Evolutionary conservation across 2,797 vertebrate species (phyloP), one percentile per base, ranked within the genome.

Genomic region (Poeciliopsis gracilis): DNA sequence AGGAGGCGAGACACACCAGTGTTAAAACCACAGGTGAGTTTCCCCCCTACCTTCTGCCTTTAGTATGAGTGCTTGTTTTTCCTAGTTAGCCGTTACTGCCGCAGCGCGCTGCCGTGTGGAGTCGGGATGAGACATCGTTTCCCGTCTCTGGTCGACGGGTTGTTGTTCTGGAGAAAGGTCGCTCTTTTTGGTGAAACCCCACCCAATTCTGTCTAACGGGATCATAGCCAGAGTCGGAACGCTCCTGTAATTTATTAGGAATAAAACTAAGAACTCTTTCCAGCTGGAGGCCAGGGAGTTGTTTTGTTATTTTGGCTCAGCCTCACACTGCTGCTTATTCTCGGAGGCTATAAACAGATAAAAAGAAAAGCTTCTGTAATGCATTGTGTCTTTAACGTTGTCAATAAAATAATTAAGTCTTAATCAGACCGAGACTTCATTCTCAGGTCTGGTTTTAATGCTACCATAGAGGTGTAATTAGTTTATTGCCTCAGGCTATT

Each of bases 21-120:
- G 86, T 83, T 47, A 81, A 79, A 51, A 89, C 84, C 90, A 81
- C 81, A 81, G 93, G 95, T 95, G 77, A 77, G 95, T 91, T 7
- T 55, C 71, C 30, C 13, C 2, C n/a, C 6, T 36, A 6, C 30
- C 28, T 10, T 1, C 45, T 0, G 57, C 5, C 51, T 13, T 28
- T 3, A 1, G 13, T 12, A 6, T n/a, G n/a, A 20, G 5, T 28
- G 10, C 55, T n/a, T 43, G 38, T 43, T 69, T 69, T 69, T 63
- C 16, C 18, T 3, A 38, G 76, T 76, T 77, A 72, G 74, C 79
- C 16, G 45, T 15, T 33, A 15, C 33, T 88, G 86, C 89, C 81
- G 87, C 88, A 86, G 79, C 81, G 66, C 51, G 80, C 82, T 75
- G 67, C 73, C 69, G 4, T 75, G 77, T 75, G 77, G 16, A 67